phyloP scores from a whole-genome alignment of 1,140 invertebrate species.

The Drosophila truncata region DNA sequence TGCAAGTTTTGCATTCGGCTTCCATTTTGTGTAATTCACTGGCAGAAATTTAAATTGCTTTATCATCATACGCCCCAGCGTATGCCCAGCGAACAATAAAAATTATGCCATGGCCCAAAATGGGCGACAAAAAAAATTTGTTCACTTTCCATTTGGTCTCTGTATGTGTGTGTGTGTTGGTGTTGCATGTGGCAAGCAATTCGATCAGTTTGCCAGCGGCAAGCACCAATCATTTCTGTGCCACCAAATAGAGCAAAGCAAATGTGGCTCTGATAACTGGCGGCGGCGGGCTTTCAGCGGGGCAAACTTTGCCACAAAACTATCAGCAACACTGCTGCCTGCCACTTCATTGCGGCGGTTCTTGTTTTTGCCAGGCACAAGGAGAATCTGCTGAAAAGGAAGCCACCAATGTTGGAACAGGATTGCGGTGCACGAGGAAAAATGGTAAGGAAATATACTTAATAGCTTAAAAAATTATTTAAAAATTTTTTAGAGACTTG shows the following conservation, averaged over 20 bases:
- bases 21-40: constrained; percentile 38
- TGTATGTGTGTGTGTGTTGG: constrained; percentile 8
- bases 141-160: neutral
- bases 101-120: constrained; percentile 35
- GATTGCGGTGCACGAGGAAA: constrained; percentile 21
- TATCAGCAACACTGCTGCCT: constrained; percentile 48
- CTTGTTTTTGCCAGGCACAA: constrained; percentile 29
- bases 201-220: constrained; percentile 62
- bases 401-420: constrained; percentile 39
- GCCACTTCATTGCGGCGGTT: constrained; percentile 31
- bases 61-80: constrained; percentile 62
- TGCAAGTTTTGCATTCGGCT: constrained; percentile 35
- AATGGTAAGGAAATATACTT: neutral
- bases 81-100: constrained; percentile 35
- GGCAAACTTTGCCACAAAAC: constrained; percentile 61
- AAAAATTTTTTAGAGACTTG: accelerated
- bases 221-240: constrained; percentile 58
- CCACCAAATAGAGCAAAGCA: constrained; percentile 60
- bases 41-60: constrained; percentile 32
- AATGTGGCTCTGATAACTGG: constrained; percentile 64
- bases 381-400: constrained; percentile 35
- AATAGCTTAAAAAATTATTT: too few species aligned
- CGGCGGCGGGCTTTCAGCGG: constrained; percentile 19
- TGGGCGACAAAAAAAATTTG: constrained; percentile 32
- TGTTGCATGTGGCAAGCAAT: constrained; percentile 71